Base-by-base conservation (phyloP, 2,797 vertebrate genomes). In the Propithecus perrieri region DNA sequence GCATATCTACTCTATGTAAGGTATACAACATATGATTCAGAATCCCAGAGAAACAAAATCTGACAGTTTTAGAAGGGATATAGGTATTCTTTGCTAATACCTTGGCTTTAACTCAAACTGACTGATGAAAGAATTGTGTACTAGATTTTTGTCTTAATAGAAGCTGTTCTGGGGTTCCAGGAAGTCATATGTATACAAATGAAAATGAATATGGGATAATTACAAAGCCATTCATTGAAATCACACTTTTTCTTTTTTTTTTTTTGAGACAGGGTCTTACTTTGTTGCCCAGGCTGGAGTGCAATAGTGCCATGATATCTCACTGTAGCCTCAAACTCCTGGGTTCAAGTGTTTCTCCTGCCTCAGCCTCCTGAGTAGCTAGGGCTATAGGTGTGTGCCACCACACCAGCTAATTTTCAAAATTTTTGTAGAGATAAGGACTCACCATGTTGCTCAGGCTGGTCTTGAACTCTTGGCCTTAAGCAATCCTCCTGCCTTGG, bases 21-120 rank as follows among this genome's bases (percentile, higher is more conserved):
- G 33, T 65, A 76, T 41, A 67, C 11, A 88, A 46, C 28, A 18
- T 46, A 74, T 65, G 30, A 92, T 85, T 95, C 35, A 83, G 80
- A 93, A 96, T 92, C 50, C 30, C 41, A 74, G 48, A 87, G 48
- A 92, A 94, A 94, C 81, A 92, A 94, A 85, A 88, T 63, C 14
- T 92, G 85, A 95, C 2, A 28, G 61, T 78, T 78, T 53, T 15
- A 79, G 48, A 65, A 72, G 53, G 30, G 10, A 84, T 43, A 89
- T 3, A 94, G 26, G 22, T 84, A 84, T 87, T 97, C 71, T 92
- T 26, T 67, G 61, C 12, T 43, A 91, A 46, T 2, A 76, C 24
- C 8, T 80, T 84, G 50, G 57, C 48, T 93, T n/a, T 89, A 41
- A 96, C 61, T 83, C 53, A 86, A 26, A 76, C n/a, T n/a, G 71